These are phyloP conservation scores for Syngnathus floridae DNA, from an alignment of 2,113 vertebrate genomes.

Conservation along the genomic window DNA sequence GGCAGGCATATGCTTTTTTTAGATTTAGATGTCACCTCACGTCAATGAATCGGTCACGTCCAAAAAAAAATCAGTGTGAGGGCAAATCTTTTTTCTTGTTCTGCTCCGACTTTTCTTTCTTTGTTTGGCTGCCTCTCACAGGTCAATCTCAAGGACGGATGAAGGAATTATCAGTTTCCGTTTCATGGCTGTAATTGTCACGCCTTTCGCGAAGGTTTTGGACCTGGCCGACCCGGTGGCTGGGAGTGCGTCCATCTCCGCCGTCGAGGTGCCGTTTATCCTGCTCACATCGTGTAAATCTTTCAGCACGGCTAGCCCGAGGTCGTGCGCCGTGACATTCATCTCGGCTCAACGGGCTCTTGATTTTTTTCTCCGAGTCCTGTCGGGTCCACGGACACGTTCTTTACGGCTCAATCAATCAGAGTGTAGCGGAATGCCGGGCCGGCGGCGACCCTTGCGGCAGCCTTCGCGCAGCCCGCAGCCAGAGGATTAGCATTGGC, in stretches of 20 bases:
- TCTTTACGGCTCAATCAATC: constrained; percentile 65
- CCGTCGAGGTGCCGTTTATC: constrained; percentile 31
- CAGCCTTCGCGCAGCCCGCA: background rate
- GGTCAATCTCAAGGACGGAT: background rate
- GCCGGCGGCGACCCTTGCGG: constrained; percentile 3
- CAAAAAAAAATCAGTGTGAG: background rate
- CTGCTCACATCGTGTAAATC: constrained; percentile 31
- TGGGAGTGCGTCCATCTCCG: constrained; percentile 22
- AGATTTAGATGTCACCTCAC: background rate
- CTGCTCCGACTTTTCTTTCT: background rate
- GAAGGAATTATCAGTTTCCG: background rate
- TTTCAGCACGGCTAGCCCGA: constrained; percentile 44
- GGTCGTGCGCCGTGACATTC: constrained; percentile 49
- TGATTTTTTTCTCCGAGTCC: constrained; percentile 55
- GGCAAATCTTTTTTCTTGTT: background rate
- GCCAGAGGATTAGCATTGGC: background rate
- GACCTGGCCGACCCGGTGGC: constrained; percentile 19
- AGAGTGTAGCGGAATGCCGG: constrained; percentile 45
- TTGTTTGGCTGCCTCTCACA: background rate
- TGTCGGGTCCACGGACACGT: constrained; percentile 53
- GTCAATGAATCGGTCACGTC: background rate
- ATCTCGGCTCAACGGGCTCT: constrained; percentile 57
- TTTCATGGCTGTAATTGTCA: constrained; percentile 38
- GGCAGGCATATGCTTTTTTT: background rate
- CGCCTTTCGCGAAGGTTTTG: constrained; percentile 24